Conservation (phyloP, 2,113 vertebrate species). For the Rafetus swinhoei region DNA sequence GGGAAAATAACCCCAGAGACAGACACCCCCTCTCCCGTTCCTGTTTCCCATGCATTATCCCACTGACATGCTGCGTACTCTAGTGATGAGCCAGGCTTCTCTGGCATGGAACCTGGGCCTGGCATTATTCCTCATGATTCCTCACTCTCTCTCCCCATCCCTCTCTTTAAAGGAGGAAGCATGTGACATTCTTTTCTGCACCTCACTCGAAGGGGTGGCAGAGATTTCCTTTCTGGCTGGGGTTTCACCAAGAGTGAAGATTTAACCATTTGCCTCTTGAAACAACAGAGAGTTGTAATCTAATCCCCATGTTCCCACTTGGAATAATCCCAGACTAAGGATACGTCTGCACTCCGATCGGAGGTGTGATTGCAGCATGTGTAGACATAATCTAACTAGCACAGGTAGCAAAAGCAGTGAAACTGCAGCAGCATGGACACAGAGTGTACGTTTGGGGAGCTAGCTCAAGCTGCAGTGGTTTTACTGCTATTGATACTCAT, state of each 20-base stretch:
- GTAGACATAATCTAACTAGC: neutral
- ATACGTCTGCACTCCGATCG: neutral
- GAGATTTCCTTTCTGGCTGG: neutral
- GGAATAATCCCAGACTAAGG: neutral
- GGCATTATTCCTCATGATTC: neutral
- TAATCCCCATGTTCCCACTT: neutral
- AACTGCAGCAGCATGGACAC: neutral
- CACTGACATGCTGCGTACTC: neutral
- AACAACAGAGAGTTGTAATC: neutral
- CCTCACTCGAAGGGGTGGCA: neutral
- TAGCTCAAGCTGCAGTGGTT: neutral
- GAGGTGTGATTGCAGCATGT: neutral
- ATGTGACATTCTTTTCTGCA: slow-evolving; percentile 12
- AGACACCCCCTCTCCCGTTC: neutral
- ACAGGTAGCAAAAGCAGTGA: neutral
- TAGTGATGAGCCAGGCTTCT: neutral
- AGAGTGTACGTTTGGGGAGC: neutral
- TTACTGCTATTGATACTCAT: neutral
- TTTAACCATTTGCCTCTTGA: slow-evolving; percentile 13
- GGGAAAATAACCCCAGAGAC: neutral
- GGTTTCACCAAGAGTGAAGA: neutral
- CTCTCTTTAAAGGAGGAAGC: neutral
- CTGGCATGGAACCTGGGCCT: neutral
- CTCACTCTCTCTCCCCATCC: neutral
- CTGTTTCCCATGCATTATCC: neutral